A percentile compares a stretch with the other conserved stretches of the same genome.
These are phyloP conservation scores for Plumapathes pennacea DNA, from an alignment of 92 coral and sea anemone species.

Conservation along the genomic window DNA sequence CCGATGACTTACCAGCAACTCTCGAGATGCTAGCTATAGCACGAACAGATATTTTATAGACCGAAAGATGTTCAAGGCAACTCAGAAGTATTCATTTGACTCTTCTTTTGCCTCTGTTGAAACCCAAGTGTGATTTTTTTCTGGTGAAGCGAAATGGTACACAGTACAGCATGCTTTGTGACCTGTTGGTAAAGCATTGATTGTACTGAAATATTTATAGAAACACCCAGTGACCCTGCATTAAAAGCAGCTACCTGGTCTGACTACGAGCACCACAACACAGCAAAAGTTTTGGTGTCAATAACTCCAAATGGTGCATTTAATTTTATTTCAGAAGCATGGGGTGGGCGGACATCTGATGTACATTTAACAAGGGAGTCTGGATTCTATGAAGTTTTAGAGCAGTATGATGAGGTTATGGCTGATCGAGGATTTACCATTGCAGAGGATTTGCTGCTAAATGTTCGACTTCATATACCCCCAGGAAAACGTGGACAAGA, in stretches of 20 bases:
- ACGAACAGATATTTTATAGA: no score
- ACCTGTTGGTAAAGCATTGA: no score
- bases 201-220: conserved; percentile 56
- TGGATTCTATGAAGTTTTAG: conserved; percentile 44
- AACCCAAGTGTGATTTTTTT: no score
- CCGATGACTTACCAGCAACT: no score
- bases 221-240: conserved; percentile 59
- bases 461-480: conserved; percentile 34
- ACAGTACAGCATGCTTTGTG: no score
- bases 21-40: no score
- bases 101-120: no score
- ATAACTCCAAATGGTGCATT: conserved; percentile 63
- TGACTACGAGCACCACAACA: conserved; percentile 52
- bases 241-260: conserved; percentile 61
- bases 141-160: no score
- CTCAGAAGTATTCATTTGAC: no score
- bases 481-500: conserved; percentile 64
- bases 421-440: conserved; percentile 51
- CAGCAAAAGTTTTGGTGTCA: conserved; percentile 50
- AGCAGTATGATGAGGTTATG: conserved; percentile 54
- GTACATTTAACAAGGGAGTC: conserved; percentile 60
- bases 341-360: conserved; percentile 55
- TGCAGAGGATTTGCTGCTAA: conserved; percentile 43
- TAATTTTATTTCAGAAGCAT: conserved; percentile 44
- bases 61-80: no score